A percentile compares a stretch with the other conserved stretches of the same genome.
These are phyloP conservation scores for Microplitis deprimator DNA, from an alignment of 2,888 invertebrate species.

Conservation along the genomic window DNA sequence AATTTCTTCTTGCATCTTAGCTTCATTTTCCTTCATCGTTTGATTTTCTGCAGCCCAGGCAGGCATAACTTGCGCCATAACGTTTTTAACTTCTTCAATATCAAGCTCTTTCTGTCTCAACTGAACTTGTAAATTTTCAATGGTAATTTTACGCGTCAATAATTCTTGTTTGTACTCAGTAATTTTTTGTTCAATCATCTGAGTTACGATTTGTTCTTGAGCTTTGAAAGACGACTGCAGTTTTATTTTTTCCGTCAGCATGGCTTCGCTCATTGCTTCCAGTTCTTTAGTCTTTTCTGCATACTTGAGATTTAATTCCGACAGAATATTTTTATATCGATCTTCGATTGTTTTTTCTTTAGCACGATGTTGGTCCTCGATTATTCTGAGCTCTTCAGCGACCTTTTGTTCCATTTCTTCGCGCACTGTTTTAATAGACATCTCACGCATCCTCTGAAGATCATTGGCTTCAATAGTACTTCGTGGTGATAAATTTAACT, in stretches of 20 bases:
- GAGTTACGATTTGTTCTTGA: conserved; percentile 73
- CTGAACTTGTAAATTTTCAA: conserved; percentile 73
- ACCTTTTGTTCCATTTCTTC: conserved; percentile 80
- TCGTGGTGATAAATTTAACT: conserved; percentile 61
- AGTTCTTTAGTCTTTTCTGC: conserved; percentile 75
- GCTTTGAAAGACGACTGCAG: conserved; percentile 74
- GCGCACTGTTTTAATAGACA: conserved; percentile 76
- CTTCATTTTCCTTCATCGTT: conserved; percentile 63
- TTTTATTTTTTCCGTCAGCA: conserved; percentile 73
- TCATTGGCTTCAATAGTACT: conserved; percentile 58
- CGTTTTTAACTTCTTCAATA: conserved; percentile 71
- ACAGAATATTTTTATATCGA: conserved; percentile 71
- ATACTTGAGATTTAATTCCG: conserved; percentile 72
- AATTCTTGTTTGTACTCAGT: conserved; percentile 59
- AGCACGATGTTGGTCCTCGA: conserved; percentile 74
- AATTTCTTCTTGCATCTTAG: conserved; percentile 71
- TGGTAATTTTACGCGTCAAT: conserved; percentile 57
- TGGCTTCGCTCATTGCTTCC: conserved; percentile 73
- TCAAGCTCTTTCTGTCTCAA: conserved; percentile 74
- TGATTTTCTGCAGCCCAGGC: conserved; percentile 64
- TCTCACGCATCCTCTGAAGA: conserved; percentile 72
- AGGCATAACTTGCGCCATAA: conserved; percentile 69
- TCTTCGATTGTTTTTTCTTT: conserved; percentile 73
- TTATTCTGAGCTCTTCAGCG: conserved; percentile 76
- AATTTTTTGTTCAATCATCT: conserved; percentile 71